phyloP scores from a whole-genome alignment of 1,140 invertebrate species.

The Apis cerana region DNA sequence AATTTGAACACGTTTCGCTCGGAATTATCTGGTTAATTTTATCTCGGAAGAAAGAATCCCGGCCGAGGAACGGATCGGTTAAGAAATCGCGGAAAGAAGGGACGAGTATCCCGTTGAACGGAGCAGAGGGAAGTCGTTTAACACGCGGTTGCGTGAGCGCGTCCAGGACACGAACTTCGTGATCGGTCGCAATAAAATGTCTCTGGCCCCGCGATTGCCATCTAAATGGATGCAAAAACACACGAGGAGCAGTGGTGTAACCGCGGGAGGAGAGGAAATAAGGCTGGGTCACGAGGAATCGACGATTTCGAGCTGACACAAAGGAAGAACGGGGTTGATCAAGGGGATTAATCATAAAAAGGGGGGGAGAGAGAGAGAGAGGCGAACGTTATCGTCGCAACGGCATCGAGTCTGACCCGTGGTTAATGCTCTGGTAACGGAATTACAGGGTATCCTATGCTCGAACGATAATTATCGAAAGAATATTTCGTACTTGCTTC shows the following conservation, averaged over 20 bases:
- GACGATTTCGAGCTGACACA: neutral
- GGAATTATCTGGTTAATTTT: too few species aligned
- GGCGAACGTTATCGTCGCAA: constrained; percentile 33
- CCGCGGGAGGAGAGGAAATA: constrained; percentile 19
- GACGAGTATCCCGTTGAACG: constrained; percentile 6
- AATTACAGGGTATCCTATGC: too few species aligned
- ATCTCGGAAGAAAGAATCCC: too few species aligned
- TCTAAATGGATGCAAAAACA: constrained; percentile 66
- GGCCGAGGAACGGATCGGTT: too few species aligned
- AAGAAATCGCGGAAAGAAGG: too few species aligned
- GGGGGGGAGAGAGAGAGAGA: too few species aligned
- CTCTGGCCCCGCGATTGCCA: constrained; percentile 51
- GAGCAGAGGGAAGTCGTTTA: neutral
- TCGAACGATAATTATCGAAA: too few species aligned
- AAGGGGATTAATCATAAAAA: constrained; percentile 46
- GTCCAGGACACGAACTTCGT: constrained; percentile 39
- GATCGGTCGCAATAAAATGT: constrained; percentile 65
- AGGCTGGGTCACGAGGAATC: constrained; percentile 45
- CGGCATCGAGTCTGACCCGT: neutral
- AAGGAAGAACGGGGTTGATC: constrained; percentile 6
- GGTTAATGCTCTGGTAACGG: neutral
- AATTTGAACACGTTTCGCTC: too few species aligned
- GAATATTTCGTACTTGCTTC: too few species aligned
- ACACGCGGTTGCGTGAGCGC: neutral
- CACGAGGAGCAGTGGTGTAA: neutral